Evolutionary conservation across 2,888 invertebrate species (phyloP).

Genomic region (Hipparchia sbordonii): DNA sequence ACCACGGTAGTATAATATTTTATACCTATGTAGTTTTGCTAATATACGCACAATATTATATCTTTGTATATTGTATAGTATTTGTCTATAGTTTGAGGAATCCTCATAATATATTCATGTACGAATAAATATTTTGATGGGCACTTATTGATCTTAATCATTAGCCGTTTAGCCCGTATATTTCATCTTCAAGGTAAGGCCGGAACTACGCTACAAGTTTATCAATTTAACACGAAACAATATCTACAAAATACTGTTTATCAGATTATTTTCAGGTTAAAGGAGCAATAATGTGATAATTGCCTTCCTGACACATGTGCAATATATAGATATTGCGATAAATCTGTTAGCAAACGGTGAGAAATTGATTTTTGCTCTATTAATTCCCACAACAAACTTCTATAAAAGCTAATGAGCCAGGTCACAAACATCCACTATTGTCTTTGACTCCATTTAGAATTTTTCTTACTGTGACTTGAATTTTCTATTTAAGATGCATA

Average conservation of each 20-base stretch:
- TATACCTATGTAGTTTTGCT: too few relatives aligned
- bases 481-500: slow-evolving; percentile 40
- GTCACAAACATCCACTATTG: slow-evolving; percentile 57
- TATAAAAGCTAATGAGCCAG: slow-evolving; percentile 74
- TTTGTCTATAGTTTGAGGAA: too few relatives aligned
- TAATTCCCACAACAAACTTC: slow-evolving; percentile 78
- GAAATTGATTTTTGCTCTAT: slow-evolving; percentile 79
- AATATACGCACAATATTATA: too few relatives aligned
- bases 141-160: background rate
- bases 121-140: too few relatives aligned
- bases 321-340: slow-evolving; percentile 60
- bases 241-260: slow-evolving; percentile 8
- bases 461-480: slow-evolving; percentile 32
- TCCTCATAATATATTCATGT: too few relatives aligned
- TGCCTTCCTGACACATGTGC: slow-evolving; percentile 36
- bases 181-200: slow-evolving; percentile 23
- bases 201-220: slow-evolving; percentile 17
- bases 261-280: slow-evolving; percentile 24
- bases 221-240: slow-evolving; percentile 10
- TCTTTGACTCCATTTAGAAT: slow-evolving; percentile 49
- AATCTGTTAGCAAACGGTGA: slow-evolving; percentile 68
- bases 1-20: too few relatives aligned
- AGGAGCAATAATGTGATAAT: slow-evolving; percentile 35
- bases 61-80: too few relatives aligned
- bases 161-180: background rate